A percentile compares a stretch with the other conserved stretches of the same genome.
Evolutionary conservation across 2,888 invertebrate genomes (phyloP).

Genomic region (Scrobipalpa atriplicella): DNA sequence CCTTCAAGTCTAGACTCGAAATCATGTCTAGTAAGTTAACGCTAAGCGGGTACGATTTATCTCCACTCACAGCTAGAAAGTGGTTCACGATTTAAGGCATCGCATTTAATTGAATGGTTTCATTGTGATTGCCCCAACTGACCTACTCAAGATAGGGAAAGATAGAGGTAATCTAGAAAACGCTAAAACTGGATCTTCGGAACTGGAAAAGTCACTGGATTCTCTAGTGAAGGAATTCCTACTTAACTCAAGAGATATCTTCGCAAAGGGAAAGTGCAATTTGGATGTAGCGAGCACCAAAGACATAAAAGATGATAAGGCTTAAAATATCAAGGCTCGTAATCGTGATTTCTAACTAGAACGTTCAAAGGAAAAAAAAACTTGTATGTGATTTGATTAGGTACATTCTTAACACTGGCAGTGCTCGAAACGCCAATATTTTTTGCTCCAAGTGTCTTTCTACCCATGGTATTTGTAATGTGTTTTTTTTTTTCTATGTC

Average conservation of each 20-base stretch:
- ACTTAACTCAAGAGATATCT: background rate
- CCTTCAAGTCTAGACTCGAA: conserved; percentile 22
- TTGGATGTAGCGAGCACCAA: background rate
- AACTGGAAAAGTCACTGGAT: background rate
- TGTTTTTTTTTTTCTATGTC: background rate
- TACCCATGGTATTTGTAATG: background rate
- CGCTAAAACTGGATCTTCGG: background rate
- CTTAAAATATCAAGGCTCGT: background rate
- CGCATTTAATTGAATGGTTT: conserved; percentile 26
- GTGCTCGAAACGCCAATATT: background rate
- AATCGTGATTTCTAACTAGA: background rate
- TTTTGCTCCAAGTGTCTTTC: background rate
- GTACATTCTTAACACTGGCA: background rate
- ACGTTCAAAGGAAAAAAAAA: background rate
- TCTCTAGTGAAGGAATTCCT: no score
- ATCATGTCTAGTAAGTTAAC: conserved; percentile 34
- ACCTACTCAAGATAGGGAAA: conserved; percentile 19
- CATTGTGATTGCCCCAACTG: conserved; percentile 24
- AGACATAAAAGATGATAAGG: background rate
- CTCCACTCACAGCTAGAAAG: conserved; percentile 29
- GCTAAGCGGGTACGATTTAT: conserved; percentile 30
- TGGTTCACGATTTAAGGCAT: conserved; percentile 25
- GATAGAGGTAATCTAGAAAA: conserved; percentile 4
- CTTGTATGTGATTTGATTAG: background rate
- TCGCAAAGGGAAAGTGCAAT: background rate